These are phyloP conservation scores for Chalcis sispes DNA, from an alignment of 2,888 invertebrate species.

Conservation along the genomic window DNA sequence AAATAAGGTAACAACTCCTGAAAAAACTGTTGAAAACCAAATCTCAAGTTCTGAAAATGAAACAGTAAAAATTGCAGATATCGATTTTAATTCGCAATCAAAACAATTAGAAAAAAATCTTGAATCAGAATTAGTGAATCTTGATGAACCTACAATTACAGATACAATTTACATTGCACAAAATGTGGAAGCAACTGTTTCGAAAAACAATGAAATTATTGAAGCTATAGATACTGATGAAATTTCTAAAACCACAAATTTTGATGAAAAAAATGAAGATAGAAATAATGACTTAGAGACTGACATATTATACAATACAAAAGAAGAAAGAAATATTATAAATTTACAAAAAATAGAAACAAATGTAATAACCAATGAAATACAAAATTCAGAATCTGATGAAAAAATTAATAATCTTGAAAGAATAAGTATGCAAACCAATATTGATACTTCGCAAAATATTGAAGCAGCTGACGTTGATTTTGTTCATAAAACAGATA, in stretches of 20 bases:
- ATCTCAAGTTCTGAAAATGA: not conserved
- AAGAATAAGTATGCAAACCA: not conserved
- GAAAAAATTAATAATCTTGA: not conserved
- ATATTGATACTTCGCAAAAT: not conserved
- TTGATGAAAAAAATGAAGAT: not conserved
- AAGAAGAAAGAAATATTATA: not conserved
- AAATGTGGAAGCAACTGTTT: not conserved
- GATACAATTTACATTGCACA: not conserved
- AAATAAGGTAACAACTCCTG: not conserved
- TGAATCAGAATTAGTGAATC: not conserved
- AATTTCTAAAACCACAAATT: not conserved
- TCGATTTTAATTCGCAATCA: too few species aligned
- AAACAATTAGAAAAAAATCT: not conserved
- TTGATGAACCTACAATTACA: not conserved
- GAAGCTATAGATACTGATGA: not conserved
- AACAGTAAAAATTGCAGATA: too few species aligned
- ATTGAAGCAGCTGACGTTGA: not conserved
- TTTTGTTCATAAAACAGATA: not conserved
- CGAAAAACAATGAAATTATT: not conserved
- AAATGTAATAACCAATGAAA: not conserved
- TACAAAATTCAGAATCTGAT: not conserved
- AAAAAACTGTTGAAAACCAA: not conserved
- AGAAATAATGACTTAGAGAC: not conserved
- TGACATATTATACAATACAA: not conserved
- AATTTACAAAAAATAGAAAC: not conserved